Evolutionary conservation across 2,797 vertebrate genomes (phyloP), one percentile per base, ranked within the genome.

Genomic region (Botia almorhae): DNA sequence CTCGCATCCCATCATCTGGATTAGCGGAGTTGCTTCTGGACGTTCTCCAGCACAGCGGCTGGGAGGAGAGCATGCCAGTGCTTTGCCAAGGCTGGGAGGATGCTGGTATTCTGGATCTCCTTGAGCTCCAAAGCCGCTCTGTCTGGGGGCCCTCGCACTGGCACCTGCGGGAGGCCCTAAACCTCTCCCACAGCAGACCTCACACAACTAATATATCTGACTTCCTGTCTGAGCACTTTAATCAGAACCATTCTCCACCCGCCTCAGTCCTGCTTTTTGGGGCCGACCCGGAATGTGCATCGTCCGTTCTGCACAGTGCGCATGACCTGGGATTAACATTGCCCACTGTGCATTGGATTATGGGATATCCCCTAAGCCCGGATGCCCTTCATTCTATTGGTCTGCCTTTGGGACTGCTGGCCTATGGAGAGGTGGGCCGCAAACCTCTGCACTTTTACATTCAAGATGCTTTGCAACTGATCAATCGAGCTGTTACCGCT

Each of bases 51-150:
- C 90, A 91, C 8, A 95, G 92, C 0, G 80, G 92, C 61, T 95
- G 96, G 96, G 90, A 91, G 6, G 94, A 97, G 11, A 88, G 93
- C 16, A 93, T 89, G 33, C 91, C 93, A 8, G 91, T 95, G 29
- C 89, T 97, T 48, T 98, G 97, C 86, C 92, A 81, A 0, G 91
- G 94, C 50, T 96, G 94, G 93, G 95, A 96, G n/a, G 85, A 94
- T 14, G 74, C 92, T 0, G 50, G 89, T 65, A 92, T 98, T 77
- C 88, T 95, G 69, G 48, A 78, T 70, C 90, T 95, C 46, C 92
- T 97, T 86, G 88, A 93, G 0, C 87, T 46, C 7, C 91, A 81
- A 46, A 88, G 92, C 0, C 8, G 33, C 12, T 17, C 55, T 11
- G 82, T 69, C 70, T 83, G 78, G 82, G 87, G 85, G 0, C 46